Evolutionary conservation across 2,888 invertebrate genomes (phyloP), one percentile per base, ranked within the genome.

Genomic region (Callyntrura sp.): DNA sequence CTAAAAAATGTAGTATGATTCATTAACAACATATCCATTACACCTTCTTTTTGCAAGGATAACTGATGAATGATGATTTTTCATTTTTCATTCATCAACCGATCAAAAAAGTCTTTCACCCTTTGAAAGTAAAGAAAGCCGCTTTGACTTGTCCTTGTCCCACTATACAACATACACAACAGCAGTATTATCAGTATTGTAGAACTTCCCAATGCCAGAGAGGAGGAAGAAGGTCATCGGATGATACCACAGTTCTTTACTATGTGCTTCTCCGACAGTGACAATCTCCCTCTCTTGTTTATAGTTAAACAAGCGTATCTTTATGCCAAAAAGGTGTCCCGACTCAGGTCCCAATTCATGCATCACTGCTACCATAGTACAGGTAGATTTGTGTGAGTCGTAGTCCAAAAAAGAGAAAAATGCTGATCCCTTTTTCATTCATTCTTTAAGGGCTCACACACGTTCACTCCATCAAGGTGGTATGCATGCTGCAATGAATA

Each of bases 21-120:
- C 92, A 91, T 91, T 91, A 91, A 82, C 82, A 92, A 90, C 90
- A 91, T 93, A 93, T 93, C 93, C 78, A 92, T 93, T 93, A 92
- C 93, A 92, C 85, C 88, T 90, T 90, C 90, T 92, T 92, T 92
- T 91, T 81, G 91, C 92, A 87, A 93, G 82, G 65, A 89, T 92
- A 92, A 93, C 92, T 93, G 93, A 93, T 93, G 92, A 93, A 93
- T 93, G 92, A 92, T 92, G 83, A 90, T 91, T 91, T 88, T n/a
- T n/a, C n/a, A n/a, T n/a, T n/a, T n/a, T n/a, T 88, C 89, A 90
- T 92, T 85, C 70, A 81, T 17, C 70, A n/a, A 5, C 9, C 17
- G 8, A 12, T 55, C 11, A 73, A 79, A 68, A 88, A 88, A 76
- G 60, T 81, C 90, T 88, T 92, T 83, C 90, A 91, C 90, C 91